Base-by-base conservation (phyloP, 2,797 vertebrate species). In the Leuciscus waleckii region DNA sequence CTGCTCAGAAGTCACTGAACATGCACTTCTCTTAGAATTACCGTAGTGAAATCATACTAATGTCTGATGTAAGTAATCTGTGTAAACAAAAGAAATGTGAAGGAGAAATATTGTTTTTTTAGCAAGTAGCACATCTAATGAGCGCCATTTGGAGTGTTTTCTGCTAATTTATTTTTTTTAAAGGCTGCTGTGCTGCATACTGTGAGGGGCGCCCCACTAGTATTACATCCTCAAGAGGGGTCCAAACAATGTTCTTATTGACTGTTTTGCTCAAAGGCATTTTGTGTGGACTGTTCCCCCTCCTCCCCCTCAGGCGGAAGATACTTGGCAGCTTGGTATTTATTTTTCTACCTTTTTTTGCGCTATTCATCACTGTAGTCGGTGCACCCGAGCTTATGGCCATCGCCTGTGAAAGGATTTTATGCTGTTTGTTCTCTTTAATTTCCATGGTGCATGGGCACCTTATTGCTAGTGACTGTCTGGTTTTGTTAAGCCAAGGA, bases 361-460 rank as follows among this genome's bases (percentile, higher is more conserved):
- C 71, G 39, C 87, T 85, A 78, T 89, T 90, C 86, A 90, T 87
- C 86, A 85, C 80, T 87, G 85, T 67, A 85, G 85, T 87, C 71
- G 77, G 70, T 69, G 85, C 76, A 82, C 70, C 89, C 74, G 69
- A 88, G 89, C 85, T 85, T 87, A 85, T 88, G 81, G 81, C 83
- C 86, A 84, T 81, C 29, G 80, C 65, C 89, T 89, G 88, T 84
- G 87, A 89, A 90, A 80, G 90, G 90, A 91, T 90, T 90, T 91
- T 86, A 90, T 88, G 86, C 88, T 85, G 87, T 87, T 86, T 87
- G 89, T 88, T 83, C 87, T 85, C 83, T 88, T 88, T 89, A 86
- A 89, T 91, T 91, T 91, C 89, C 88, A 87, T 84, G 90, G 88
- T 86, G 86, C 85, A 83, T 65, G 58, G 87, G 68, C 84, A 83